Conservation (phyloP, 2,888 invertebrate genomes). For the Lepidonotus clava region DNA sequence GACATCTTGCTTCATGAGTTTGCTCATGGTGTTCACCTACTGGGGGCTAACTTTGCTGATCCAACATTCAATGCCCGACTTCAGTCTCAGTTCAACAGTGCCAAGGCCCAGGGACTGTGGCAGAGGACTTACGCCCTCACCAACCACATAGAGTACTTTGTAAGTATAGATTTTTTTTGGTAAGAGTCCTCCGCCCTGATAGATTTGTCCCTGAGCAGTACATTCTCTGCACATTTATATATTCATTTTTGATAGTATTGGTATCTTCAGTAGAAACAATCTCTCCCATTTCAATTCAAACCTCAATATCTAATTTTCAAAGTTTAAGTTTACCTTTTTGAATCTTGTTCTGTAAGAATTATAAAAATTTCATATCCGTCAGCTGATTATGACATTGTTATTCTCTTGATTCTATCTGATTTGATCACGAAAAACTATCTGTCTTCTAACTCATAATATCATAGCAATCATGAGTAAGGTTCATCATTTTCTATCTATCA, state of each 20-base stretch:
- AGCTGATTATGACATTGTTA: not conserved
- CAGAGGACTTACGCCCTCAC: conserved; percentile 43
- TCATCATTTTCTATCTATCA: too few species aligned
- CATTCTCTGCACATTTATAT: too few species aligned
- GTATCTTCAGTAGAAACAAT: too few species aligned
- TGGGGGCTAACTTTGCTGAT: not conserved
- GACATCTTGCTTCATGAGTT: conserved; percentile 42
- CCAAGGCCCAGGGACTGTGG: conserved; percentile 35
- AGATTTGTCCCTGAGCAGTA: not conserved
- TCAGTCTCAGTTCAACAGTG: conserved; percentile 13
- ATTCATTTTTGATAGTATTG: too few species aligned
- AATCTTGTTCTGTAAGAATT: not conserved
- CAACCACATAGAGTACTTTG: conserved; percentile 16
- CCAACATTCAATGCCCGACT: conserved; percentile 18
- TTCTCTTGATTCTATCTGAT: too few species aligned
- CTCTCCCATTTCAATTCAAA: too few species aligned
- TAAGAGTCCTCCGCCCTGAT: not conserved
- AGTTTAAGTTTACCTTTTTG: too few species aligned
- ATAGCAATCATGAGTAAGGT: too few species aligned
- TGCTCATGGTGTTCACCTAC: not conserved
- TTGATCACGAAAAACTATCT: too few species aligned
- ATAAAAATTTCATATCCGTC: not conserved
- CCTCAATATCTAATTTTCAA: too few species aligned
- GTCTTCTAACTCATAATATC: too few species aligned
- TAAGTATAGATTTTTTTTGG: not conserved